Evolutionary conservation across 1,140 invertebrate species (phyloP), one percentile per base, ranked within the genome.

Genomic region (Sarcophaga bullata): DNA sequence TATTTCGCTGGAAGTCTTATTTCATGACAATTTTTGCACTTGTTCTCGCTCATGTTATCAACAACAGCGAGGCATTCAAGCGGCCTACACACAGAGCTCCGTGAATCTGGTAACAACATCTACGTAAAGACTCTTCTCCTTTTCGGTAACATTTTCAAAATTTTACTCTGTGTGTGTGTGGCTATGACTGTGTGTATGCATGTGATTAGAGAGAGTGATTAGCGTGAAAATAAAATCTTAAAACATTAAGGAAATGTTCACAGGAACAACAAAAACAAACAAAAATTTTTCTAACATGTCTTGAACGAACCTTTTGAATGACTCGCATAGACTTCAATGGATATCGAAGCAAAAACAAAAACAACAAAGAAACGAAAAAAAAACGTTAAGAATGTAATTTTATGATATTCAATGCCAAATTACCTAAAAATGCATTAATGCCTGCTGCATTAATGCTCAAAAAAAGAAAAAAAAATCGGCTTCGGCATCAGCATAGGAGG

Each of bases 351-450:
- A n/a, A n/a, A n/a, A n/a, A 2, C 25, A 2, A 37, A 37, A 37
- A 37, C 0, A 7, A 72, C 52, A 54, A 1, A 72, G 3, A 25
- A 72, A 72, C 17, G 9, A 72, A 25, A 19, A 19, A 72, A 72
- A 72, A 72, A 72, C 37, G 62, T 72, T 72, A 72, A 11, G 7
- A 8, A 72, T 19, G 6, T 8, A 72, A 52, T n/a, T 78, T 78
- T 78, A 78, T 78, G 48, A 78, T 50, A 50, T 78, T 78, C 25
- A 78, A 78, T 78, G 75, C 8, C 75, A 25, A 25, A 78, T 78
- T 78, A 50, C 75, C 75, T 78, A 50, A 52, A 78, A 78, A 50
- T 78, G 48, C 75, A 78, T 78, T 78, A 78, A 78, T 78, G 48
- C 75, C 8, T 78, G 49, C 8, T 78, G 49, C 75, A 50, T 78